Base-by-base conservation (phyloP, 1,140 invertebrate genomes). In the Bombus fervidus region DNA sequence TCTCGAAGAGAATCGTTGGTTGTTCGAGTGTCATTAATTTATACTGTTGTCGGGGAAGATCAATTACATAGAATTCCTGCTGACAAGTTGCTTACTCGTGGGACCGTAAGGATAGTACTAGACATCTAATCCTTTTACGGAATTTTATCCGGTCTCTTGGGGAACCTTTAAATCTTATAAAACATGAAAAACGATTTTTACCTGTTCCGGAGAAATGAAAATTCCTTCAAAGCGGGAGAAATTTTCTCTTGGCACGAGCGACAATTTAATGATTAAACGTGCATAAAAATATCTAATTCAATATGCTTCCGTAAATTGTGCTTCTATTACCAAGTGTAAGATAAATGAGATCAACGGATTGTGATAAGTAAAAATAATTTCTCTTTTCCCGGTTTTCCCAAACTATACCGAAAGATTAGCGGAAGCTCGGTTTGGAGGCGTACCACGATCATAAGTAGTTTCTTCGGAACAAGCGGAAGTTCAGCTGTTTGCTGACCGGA, bases 11-110 rank as follows among this genome's bases (percentile, higher is more conserved):
- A 18, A 31, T 71, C 37, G 18, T 59, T 59, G 41, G 15, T 43
- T 41, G 0, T 34, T 34, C n/a, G 15, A n/a, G 37, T 64, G 28
- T 39, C 31, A 37, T 39, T 37, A 68, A 89, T 88, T 83, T 86
- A 86, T 88, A 72, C 53, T 18, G 37, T 2, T 57, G 41, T 69
- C 79, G 59, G 18, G 69, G 28, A 31, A 87, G 59, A 71, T 84
- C 86, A 77, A 81, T 88, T 88, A 88, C 75, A 37, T 72, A 22
- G 59, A 73, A 85, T 87, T 82, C 41, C 59, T 41, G 59, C 75
- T 81, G 82, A 85, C 83, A 57, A 76, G 43, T 22, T 73, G 74
- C 64, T 72, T 64, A 78, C 68, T 76, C 64, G n/a, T 41, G 64
- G 47, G 66, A 68, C 39, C 18, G 15, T 37, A 25, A 72, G 22